Percentiles rank a stretch among this genome's conserved stretches.
Conservation (phyloP, 1,140 invertebrate species). For the Anastatus disparis region DNA sequence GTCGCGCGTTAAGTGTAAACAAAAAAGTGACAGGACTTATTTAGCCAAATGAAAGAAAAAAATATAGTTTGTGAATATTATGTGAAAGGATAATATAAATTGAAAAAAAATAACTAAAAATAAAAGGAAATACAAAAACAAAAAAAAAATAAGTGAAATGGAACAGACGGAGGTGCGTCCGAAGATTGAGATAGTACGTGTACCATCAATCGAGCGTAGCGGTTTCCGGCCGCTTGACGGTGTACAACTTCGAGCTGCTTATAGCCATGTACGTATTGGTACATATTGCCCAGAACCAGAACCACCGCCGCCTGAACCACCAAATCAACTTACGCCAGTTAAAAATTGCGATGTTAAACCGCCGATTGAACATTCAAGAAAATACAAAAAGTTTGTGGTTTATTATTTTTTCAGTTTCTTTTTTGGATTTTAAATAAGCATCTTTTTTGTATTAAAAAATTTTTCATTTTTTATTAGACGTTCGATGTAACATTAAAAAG, state of each 20-base stretch:
- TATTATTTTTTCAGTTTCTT: no score
- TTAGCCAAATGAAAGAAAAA: no score
- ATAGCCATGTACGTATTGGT: slow-evolving; percentile 61
- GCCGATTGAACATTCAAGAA: slow-evolving; percentile 55
- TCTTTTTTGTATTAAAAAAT: no score
- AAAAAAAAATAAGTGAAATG: no score
- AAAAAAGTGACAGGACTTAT: slow-evolving; percentile 24
- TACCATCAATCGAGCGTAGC: slow-evolving; percentile 59
- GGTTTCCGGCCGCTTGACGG: slow-evolving; percentile 62
- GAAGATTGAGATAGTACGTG: slow-evolving; percentile 62
- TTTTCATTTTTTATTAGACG: no score
- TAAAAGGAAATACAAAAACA: no score
- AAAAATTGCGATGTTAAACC: slow-evolving; percentile 52
- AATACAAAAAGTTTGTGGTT: slow-evolving; percentile 58
- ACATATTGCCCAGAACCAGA: slow-evolving; percentile 60
- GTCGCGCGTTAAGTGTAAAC: slow-evolving; percentile 14
- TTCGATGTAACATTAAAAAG: no score
- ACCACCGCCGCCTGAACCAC: neutral
- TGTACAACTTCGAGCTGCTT: slow-evolving; percentile 59
- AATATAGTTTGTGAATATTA: no score
- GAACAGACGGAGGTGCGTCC: slow-evolving; percentile 52
- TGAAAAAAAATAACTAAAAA: neutral
- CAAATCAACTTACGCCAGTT: neutral
- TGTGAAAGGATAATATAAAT: no score
- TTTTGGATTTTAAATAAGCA: no score